Conservation (phyloP, 2,888 invertebrate genomes). For the Meteorus cinctellus region DNA sequence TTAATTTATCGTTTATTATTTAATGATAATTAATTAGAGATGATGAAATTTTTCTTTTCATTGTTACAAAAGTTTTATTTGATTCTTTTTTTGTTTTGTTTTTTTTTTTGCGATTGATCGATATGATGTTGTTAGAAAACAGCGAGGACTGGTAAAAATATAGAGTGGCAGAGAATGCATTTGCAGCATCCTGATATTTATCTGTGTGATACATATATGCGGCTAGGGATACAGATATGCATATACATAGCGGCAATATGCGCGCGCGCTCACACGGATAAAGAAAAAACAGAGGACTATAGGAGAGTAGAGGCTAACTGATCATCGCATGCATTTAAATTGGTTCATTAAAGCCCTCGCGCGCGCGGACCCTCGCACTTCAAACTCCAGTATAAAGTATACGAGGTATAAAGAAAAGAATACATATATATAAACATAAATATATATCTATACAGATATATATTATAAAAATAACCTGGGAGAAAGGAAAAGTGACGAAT, state of each 20-base stretch:
- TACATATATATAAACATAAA: conserved; percentile 5
- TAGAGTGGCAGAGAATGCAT: not conserved
- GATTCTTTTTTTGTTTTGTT: not conserved
- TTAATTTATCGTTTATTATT: not conserved
- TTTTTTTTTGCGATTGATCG: not conserved
- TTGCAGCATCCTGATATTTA: not conserved
- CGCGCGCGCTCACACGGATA: conserved; percentile 52
- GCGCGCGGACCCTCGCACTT: conserved; percentile 46
- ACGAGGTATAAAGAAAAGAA: conserved; percentile 10
- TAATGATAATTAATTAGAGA: not conserved
- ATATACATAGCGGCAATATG: not conserved
- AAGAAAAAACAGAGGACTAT: conserved; percentile 56
- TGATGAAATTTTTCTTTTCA: not conserved
- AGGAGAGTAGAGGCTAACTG: conserved; percentile 71
- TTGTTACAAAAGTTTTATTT: not conserved
- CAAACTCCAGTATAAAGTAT: conserved; percentile 42
- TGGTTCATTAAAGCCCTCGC: conserved; percentile 72
- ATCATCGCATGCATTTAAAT: conserved; percentile 74
- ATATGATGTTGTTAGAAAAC: not conserved
- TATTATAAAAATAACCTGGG: not conserved
- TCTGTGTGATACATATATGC: conserved; percentile 4
- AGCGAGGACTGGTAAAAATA: not conserved
- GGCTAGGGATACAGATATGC: not conserved
- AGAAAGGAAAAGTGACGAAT: not conserved
- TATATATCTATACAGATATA: not conserved